Evolutionary conservation across 2,113 vertebrate species (phyloP), one percentile per base, ranked within the genome.

Genomic region (Pelobates fuscus): DNA sequence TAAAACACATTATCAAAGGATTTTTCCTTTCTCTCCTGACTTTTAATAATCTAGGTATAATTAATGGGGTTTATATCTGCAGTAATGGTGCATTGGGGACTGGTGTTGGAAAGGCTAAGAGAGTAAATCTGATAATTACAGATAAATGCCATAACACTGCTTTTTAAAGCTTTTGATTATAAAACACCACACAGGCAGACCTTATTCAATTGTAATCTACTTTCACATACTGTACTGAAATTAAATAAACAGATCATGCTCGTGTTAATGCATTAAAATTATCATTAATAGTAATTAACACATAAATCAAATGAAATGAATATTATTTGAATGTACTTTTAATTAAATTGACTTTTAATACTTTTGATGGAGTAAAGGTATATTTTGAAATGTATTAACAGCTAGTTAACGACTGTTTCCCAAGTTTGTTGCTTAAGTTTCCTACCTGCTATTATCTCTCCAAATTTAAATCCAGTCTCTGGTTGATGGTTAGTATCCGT

Each of bases 11-110:
- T 17, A 49, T 49, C 3, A 11, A 18, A 49, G 12, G 21, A 23
- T 17, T 37, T 8, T 20, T 32, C 10, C 25, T 21, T 26, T 25
- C 21, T 14, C 23, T 54, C 44, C 18, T 23, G 29, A 23, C 52
- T 70, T 17, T 18, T 17, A 18, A 32, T 43, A 59, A 32, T 59
- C 27, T 25, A 59, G 21, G 54, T 43, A 27, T 26, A 70, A 59
- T 58, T 24, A 59, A 43, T 59, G 67, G 67, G 54, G 29, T 59
- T 58, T 30, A 70, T 58, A 43, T 25, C 54, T 17, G n/a, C 54
- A 18, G 23, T 37, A 59, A 25, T 15, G 2, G 30, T 7, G 8
- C 67, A 41, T 41, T 43, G 23, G 52, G 52, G 21, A 54, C 20
- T 23, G 10, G 17, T 54, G 18, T 25, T 20, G 11, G 20, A 37